Conservation (phyloP, 2,113 vertebrate species). For the Bolborhynchus lineola region DNA sequence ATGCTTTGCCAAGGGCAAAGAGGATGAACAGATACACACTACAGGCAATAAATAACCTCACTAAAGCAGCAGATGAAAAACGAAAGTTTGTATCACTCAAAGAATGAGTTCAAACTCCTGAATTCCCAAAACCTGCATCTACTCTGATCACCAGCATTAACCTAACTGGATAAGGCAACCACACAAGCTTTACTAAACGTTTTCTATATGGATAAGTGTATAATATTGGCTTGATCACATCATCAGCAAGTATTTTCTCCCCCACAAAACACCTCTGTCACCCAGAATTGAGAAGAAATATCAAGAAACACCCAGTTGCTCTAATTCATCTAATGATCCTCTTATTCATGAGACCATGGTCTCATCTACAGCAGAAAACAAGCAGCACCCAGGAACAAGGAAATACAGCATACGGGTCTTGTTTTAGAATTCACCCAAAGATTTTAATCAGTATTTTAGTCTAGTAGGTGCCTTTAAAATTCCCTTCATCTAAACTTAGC, state of each 20-base stretch:
- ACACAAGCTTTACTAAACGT: not conserved
- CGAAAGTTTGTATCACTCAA: not conserved
- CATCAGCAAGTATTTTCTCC: not conserved
- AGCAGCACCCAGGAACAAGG: not conserved
- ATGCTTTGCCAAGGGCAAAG: constrained; percentile 19
- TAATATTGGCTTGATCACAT: not conserved
- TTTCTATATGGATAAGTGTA: not conserved
- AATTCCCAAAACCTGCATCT: not conserved
- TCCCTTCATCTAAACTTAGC: not conserved
- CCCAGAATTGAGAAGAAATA: not conserved
- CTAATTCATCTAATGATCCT: not conserved
- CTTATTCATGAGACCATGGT: not conserved
- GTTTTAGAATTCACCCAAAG: not conserved
- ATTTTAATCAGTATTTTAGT: not conserved
- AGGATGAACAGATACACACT: not conserved
- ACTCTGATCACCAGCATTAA: not conserved
- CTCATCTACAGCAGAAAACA: not conserved
- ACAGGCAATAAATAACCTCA: not conserved
- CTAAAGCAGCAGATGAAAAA: not conserved
- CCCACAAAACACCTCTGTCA: not conserved
- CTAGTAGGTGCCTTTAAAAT: not conserved
- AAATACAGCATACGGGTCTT: not conserved
- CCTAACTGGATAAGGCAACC: not conserved
- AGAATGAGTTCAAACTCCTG: not conserved
- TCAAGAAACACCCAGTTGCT: not conserved